phyloP scores from a whole-genome alignment of 1,140 invertebrate species.

The Anastrepha obliqua region DNA sequence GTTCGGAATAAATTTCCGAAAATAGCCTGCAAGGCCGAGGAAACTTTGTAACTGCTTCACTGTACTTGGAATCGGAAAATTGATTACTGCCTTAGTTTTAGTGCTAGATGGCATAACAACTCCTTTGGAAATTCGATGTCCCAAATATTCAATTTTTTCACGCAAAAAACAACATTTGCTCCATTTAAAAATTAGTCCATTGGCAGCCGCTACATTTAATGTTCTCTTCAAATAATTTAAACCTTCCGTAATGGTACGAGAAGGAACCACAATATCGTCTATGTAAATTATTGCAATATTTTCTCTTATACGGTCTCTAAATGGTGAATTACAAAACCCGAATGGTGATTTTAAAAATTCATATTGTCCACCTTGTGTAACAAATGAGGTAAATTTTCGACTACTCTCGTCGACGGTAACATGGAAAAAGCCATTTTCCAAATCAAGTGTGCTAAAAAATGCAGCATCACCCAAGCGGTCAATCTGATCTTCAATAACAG shows the following conservation, averaged over 20 bases:
- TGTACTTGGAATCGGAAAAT: constrained; percentile 55
- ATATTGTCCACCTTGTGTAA: constrained; percentile 53
- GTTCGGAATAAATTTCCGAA: constrained; percentile 62
- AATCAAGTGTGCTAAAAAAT: constrained; percentile 54
- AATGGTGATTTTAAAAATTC: constrained; percentile 52
- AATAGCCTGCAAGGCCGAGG: constrained; percentile 61
- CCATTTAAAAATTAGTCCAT: constrained; percentile 9
- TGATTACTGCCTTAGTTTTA: constrained; percentile 66
- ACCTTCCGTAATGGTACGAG: too few species aligned
- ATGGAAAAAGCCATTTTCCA: constrained; percentile 56
- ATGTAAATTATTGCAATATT: too few species aligned
- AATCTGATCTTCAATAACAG: constrained; percentile 54
- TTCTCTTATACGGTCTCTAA: too few species aligned
- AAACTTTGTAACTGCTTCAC: constrained; percentile 2
- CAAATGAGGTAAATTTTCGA: constrained; percentile 54
- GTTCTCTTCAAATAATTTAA: background rate
- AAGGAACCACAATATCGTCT: too few species aligned
- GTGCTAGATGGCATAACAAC: constrained; percentile 60
- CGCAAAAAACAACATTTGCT: constrained; percentile 51
- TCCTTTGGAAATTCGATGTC: background rate
- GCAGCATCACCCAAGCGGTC: constrained; percentile 39
- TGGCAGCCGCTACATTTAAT: background rate
- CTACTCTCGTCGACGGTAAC: constrained; percentile 11
- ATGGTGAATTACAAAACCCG: constrained; percentile 55
- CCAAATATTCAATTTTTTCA: constrained; percentile 11